Evolutionary conservation across 1,140 invertebrate genomes (phyloP).

Genomic region (Drosophila paulistorum): DNA sequence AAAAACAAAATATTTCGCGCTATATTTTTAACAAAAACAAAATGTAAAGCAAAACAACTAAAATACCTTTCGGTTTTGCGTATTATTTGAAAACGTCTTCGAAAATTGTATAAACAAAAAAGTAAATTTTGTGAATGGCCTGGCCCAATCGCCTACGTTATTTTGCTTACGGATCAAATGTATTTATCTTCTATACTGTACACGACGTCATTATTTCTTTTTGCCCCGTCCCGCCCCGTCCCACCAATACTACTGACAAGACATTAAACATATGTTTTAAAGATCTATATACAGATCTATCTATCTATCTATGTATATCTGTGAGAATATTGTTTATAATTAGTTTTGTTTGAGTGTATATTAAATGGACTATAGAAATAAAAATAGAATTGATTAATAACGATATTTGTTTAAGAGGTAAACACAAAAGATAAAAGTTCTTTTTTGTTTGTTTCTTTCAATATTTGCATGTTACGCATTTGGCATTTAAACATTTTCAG

Average conservation of each 20-base stretch:
- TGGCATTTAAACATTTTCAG: background rate
- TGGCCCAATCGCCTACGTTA: constrained; percentile 1
- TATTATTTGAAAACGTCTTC: constrained; percentile 19
- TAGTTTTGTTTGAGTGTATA: constrained; percentile 53
- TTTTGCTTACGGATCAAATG: constrained; percentile 32
- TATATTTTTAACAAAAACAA: constrained; percentile 18
- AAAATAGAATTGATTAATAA: constrained; percentile 65
- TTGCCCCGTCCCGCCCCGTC: constrained; percentile 12
- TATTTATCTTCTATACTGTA: constrained; percentile 41
- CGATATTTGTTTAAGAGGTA: constrained; percentile 37
- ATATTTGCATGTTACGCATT: background rate
- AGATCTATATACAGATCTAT: background rate
- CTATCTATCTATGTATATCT: constrained; percentile 37
- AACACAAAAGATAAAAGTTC: constrained; percentile 43
- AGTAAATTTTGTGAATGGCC: constrained; percentile 18
- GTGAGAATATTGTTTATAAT: constrained; percentile 62
- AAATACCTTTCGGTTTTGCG: constrained; percentile 15
- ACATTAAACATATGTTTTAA: constrained; percentile 63
- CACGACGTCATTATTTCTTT: constrained; percentile 66
- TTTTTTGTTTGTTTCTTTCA: background rate
- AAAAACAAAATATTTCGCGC: constrained; percentile 36
- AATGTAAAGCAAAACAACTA: background rate
- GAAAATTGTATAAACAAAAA: constrained; percentile 1
- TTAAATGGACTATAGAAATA: constrained; percentile 44
- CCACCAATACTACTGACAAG: constrained; percentile 32